Conservation (phyloP, 1,140 invertebrate species). For the Chionoecetes opilio region DNA sequence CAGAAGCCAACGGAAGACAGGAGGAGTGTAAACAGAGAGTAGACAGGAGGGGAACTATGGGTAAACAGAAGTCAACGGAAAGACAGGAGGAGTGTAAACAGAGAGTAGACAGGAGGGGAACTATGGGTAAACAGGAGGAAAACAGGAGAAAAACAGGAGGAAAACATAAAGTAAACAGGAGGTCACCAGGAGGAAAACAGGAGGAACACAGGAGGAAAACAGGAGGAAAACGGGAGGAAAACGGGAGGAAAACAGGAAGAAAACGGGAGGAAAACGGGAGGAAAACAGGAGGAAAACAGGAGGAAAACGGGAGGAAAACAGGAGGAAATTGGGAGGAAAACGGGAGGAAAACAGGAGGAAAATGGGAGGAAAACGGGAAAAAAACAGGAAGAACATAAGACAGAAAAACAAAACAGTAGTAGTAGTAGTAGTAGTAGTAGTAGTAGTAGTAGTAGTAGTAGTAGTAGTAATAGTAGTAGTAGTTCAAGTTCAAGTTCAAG, state of each 20-base stretch:
- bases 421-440: conserved; percentile 20
- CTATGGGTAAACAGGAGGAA: background rate
- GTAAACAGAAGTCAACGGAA: too few relatives aligned
- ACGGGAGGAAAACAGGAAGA: background rate
- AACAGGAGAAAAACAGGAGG: background rate
- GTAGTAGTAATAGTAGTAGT: background rate
- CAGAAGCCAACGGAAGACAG: too few relatives aligned
- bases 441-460: conserved; percentile 30
- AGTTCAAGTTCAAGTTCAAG: too few relatives aligned
- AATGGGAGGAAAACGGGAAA: background rate
- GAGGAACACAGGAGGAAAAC: background rate
- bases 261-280: too few relatives aligned
- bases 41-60: too few relatives aligned
- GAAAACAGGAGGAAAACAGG: background rate
- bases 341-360: background rate
- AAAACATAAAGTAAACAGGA: background rate
- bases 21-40: too few relatives aligned
- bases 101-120: background rate
- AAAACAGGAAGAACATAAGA: background rate
- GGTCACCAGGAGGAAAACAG: too few relatives aligned
- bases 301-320: background rate
- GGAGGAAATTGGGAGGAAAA: background rate
- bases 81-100: background rate
- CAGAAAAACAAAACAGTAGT: background rate
- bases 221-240: background rate